phyloP scores from a whole-genome alignment of 37 sponge, comb jelly and placozoan genomes.

The Amphimedon queenslandica region DNA sequence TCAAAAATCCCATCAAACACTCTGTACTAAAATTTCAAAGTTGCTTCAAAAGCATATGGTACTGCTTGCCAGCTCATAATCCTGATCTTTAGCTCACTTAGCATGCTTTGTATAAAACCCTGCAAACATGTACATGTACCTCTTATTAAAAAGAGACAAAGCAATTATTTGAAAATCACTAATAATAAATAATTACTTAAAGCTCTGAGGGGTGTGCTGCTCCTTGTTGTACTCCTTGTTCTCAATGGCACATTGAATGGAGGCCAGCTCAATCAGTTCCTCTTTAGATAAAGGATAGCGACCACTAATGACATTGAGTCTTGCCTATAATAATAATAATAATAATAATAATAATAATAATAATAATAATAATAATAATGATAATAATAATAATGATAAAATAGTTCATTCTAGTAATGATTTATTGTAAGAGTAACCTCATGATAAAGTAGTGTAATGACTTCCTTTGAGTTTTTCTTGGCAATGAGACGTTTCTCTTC shows the following conservation, averaged over 20 bases:
- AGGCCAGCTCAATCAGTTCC: conserved; percentile 52
- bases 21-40: neutral
- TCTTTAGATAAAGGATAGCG: conserved; percentile 62
- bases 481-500: conserved; percentile 62
- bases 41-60: too few species aligned
- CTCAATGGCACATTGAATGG: conserved; percentile 46
- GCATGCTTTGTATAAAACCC: too few species aligned
- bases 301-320: conserved; percentile 55
- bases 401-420: too few species aligned
- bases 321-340: conserved; percentile 50
- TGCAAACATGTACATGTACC: too few species aligned
- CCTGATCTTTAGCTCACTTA: too few species aligned
- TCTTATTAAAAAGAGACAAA: neutral
- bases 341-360: too few species aligned
- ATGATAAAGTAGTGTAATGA: conserved; percentile 64
- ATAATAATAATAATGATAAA: neutral
- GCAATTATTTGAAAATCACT: neutral
- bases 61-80: too few species aligned
- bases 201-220: neutral
- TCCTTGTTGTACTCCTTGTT: neutral
- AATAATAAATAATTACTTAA: neutral
- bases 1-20: too few species aligned
- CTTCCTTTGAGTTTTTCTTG: conserved; percentile 20
- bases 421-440: conserved; percentile 35
- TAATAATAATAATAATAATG: neutral